Conservation (phyloP, 2,888 invertebrate species). For the Callinectes sapidus region DNA sequence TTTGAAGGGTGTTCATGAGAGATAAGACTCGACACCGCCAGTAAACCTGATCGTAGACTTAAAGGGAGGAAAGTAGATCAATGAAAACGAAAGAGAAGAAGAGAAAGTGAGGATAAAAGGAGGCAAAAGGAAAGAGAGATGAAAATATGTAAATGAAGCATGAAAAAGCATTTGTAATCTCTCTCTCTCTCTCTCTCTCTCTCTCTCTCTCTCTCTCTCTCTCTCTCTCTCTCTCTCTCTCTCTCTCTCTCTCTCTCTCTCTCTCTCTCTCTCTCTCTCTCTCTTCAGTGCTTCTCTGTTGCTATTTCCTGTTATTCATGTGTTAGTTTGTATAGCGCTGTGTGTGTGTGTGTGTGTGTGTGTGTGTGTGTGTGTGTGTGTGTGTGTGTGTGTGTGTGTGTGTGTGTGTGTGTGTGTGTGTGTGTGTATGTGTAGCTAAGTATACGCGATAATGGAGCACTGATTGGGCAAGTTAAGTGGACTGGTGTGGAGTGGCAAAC, state of each 20-base stretch:
- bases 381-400: too few relatives aligned
- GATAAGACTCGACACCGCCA: not conserved
- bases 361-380: slow-evolving; percentile 15
- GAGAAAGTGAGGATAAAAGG: too few relatives aligned
- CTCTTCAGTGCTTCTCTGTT: not conserved
- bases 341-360: slow-evolving; percentile 21
- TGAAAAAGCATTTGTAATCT: not conserved
- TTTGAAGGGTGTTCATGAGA: not conserved
- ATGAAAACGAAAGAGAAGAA: too few relatives aligned
- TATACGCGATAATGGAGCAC: not conserved
- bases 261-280: not conserved
- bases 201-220: slow-evolving; percentile 25
- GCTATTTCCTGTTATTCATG: not conserved
- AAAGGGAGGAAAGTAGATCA: not conserved
- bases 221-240: slow-evolving; percentile 5
- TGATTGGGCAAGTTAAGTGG: not conserved
- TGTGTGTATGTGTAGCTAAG: not conserved
- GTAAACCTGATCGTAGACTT: not conserved
- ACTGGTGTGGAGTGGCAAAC: not conserved
- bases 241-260: slow-evolving; percentile 1
- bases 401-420: not conserved
- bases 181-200: slow-evolving; percentile 25
- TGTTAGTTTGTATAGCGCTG: not conserved
- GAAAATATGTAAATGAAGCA: not conserved
- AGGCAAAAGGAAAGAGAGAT: not conserved